Evolutionary conservation across 2,888 invertebrate species (phyloP), one percentile per base, ranked within the genome.

Genomic region (Oconnorella tubifera): DNA sequence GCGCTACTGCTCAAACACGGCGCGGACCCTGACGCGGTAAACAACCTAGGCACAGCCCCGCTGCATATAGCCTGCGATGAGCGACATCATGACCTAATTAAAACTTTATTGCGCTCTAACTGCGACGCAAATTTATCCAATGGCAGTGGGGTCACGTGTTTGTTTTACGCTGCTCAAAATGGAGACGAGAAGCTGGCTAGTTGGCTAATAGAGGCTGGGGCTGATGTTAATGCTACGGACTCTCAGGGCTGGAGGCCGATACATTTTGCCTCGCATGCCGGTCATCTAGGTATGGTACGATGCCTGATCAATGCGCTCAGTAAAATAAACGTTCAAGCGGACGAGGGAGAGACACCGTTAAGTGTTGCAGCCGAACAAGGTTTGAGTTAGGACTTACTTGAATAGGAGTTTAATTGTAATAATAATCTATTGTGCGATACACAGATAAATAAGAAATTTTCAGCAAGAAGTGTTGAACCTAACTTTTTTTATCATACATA

Each of bases 11-110:
- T 69, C 48, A 25, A 29, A 14, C 19, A 55, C 33, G 62, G 60
- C 1, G 65, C 63, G 4, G 31, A 59, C 19, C 40, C 59, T 10
- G 58, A 67, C 23, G 61, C 33, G 14, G 56, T 40, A 1, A 67
- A 69, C 56, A 31, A 56, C 31, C 40, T 57, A 0, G 65, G 64
- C 10, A 63, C 63, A 10, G 55, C 59, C 19, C 58, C 69, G 4
- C 62, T 69, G 32, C 69, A 69, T 33, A 55, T 57, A 49, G 69
- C 69, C 50, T 62, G 62, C 49, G 69, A 69, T 31, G 67, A 59
- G 29, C 33, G 62, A 3, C 64, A 63, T 14, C 27, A 23, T 1
- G 55, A 65, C 28, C 51, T 60, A 32, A 23, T 68, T 3, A 32
- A 29, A 14, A 57, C 63, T 33, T 59, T 64, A 33, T 19, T 65